Evolutionary conservation across 2,113 vertebrate species (phyloP), one percentile per base, ranked within the genome.

Genomic region (Plotosus lineatus): DNA sequence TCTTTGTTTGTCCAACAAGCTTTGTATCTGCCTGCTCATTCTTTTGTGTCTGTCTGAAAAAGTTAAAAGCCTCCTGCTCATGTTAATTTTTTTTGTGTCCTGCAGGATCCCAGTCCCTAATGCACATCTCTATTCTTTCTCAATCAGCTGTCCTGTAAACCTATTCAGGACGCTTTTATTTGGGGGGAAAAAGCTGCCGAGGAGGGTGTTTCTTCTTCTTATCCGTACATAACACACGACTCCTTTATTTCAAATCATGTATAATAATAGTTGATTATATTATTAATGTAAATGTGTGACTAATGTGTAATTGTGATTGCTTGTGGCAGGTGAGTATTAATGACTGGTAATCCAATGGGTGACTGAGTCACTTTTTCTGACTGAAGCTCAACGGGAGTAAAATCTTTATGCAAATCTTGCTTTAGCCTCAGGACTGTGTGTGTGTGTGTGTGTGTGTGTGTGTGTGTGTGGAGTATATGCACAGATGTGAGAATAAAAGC

Each of bases 401-500:
- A 92, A 93, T 89, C 77, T 83, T 93, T 93, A 94, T 92, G 92
- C 89, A 90, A 91, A 94, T 93, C 33, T 74, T 74, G 87, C 88
- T 55, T 88, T 85, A 83, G 87, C 89, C 90, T 85, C 73, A 28
- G 31, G 28, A 82, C 82, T 79, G 55, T 83, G 83, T 68, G 84
- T 77, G 46, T 58, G 75, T 83, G 82, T 60, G 53, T 82, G 86
- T 82, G 74, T 73, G 83, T 73, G 78, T 86, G 71, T 76, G 28
- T 44, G 40, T 31, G 46, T 6, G 11, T 1, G 23, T 14, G 23
- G 28, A 17, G 48, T 11, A 44, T 85, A 87, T 90, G 88, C 90
- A 85, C 93, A 92, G 92, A 92, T 92, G 92, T 89, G 85, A 86
- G 83, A 90, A 91, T 91, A 91, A 92, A 90, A 87, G 88, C 76